These are phyloP conservation scores for Odontomachus brunneus DNA, from an alignment of 1,140 invertebrate species.

Conservation along the genomic window DNA sequence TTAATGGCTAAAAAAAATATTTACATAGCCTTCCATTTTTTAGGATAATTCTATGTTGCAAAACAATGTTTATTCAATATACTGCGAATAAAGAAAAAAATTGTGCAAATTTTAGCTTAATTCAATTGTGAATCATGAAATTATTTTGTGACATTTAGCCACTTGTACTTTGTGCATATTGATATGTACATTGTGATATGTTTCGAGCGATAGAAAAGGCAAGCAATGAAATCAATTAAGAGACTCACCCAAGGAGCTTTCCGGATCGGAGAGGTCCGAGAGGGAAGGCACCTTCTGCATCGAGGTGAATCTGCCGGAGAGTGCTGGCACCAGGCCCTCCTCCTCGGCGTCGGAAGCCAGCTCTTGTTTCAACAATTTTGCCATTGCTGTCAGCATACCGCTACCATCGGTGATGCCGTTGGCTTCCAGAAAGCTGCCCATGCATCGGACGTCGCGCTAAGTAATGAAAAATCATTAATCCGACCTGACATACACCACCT, in stretches of 20 bases:
- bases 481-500: not conserved
- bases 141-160: too few relatives aligned
- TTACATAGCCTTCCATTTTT: too few relatives aligned
- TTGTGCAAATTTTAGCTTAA: too few relatives aligned
- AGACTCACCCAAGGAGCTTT: conserved; percentile 93
- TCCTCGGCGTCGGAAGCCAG: conserved; percentile 84
- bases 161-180: too few relatives aligned
- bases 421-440: conserved; percentile 78
- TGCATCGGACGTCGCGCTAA: conserved; percentile 81
- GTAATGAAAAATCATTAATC: conserved; percentile 51
- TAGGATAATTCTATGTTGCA: too few relatives aligned
- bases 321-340: conserved; percentile 82
- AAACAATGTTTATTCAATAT: too few relatives aligned
- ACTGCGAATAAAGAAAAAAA: too few relatives aligned
- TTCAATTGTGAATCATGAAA: too few relatives aligned
- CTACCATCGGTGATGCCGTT: conserved; percentile 77
- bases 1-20: too few relatives aligned
- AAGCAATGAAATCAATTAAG: conserved; percentile 21
- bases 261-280: conserved; percentile 93
- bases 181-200: too few relatives aligned
- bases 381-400: conserved; percentile 83
- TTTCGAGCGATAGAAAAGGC: conserved; percentile 3
- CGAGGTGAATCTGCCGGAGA: conserved; percentile 83
- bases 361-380: conserved; percentile 85
- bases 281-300: conserved; percentile 94